phyloP scores from a whole-genome alignment of 2,888 invertebrate genomes.

The Chouioia cunea region DNA sequence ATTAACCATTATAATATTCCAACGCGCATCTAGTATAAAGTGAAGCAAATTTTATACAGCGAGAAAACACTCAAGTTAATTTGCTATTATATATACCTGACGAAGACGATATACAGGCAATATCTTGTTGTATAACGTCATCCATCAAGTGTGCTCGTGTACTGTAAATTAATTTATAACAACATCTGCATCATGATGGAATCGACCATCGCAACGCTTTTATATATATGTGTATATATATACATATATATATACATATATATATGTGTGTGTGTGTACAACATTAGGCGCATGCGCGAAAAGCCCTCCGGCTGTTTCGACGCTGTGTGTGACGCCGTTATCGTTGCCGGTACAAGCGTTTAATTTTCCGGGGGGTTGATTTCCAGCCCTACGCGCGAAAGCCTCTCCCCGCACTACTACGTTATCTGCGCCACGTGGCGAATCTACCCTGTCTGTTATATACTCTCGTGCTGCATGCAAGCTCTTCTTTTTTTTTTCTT shows the following conservation, averaged over 20 bases:
- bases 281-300: constrained; percentile 24
- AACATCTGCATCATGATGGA: no score
- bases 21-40: no score
- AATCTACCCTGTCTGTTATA: constrained; percentile 53
- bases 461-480: neutral
- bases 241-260: no score
- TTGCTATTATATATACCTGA: no score
- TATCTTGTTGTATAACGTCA: neutral
- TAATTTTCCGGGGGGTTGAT: constrained; percentile 68
- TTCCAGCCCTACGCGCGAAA: constrained; percentile 49
- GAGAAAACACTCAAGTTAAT: no score
- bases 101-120: neutral
- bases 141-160: no score
- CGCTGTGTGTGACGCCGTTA: constrained; percentile 54
- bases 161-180: neutral
- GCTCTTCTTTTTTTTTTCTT: neutral
- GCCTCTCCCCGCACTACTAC: constrained; percentile 45
- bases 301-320: constrained; percentile 21
- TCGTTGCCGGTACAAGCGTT: constrained; percentile 66
- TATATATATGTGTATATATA: no score
- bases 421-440: constrained; percentile 68
- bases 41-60: no score
- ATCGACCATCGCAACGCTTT: no score
- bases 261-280: no score
- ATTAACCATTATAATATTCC: no score